Base-by-base conservation (phyloP, 2,797 vertebrate genomes). In the Gobio occitaniae region DNA sequence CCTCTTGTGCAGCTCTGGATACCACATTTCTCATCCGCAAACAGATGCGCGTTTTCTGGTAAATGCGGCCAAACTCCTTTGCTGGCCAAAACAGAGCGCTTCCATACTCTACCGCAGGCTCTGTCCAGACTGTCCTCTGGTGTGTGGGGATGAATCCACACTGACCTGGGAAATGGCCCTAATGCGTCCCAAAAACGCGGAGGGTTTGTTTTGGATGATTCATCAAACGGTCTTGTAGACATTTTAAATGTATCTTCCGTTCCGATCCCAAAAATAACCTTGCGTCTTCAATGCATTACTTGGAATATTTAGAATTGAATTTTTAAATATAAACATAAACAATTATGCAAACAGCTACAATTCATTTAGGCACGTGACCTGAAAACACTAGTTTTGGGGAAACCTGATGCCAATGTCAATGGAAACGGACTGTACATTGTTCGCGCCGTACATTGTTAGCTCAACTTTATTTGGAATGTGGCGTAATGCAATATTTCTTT, bases 101-200 rank as follows among this genome's bases (percentile, higher is more conserved):
- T 94, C 95, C 95, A 95, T 89, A 97, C 96, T 83, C 88, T 90
- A 15, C 92, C 88, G 87, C 96, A 97, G 65, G 93, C 89, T 11
- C 89, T 78, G 61, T 97, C 96, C 87, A 96, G 86, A 54, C 90
- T 83, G 71, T 97, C 96, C 32, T 71, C 80, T 0, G 95, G 96
- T 1, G 92, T 94, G 29, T 93, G 86, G 1, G 92, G 92, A 48
- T 96, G 95, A 74, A 95, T 94, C 97, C 96, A 97, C 76, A 92
- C 92, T 74, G 92, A 93, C 82, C 96, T 92, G 5, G 96, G 96
- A 86, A 96, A 96, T 0, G 95, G 96, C 2, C 94, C 92, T 17
- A 94, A 85, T 0, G 95, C 94, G 0, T 89, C 2, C 21, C 13
- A 84, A 0, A 61, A 78, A 3, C 32, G 61, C 69, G 91, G 93